Evolutionary conservation across 2,113 vertebrate species (phyloP).

Genomic region (Charadrius vociferus): DNA sequence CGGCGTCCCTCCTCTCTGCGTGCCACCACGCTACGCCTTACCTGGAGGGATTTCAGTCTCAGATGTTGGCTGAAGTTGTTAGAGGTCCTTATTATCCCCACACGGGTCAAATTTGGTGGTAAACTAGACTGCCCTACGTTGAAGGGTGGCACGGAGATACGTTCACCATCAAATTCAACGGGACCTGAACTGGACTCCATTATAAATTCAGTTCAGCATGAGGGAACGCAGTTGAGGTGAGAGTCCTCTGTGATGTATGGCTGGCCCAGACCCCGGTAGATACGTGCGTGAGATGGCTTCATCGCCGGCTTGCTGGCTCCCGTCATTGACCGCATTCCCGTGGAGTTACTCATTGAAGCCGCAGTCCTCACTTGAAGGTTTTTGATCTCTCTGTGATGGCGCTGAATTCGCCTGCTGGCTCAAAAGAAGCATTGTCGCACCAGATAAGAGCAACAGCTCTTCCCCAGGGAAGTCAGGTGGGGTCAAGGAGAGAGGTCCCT

Average conservation of each 20-base stretch:
- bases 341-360: neutral
- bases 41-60: neutral
- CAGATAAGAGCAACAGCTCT: neutral
- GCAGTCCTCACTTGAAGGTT: neutral
- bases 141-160: too few species aligned
- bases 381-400: neutral
- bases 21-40: fast-evolving
- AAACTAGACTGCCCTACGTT: neutral
- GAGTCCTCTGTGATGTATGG: neutral
- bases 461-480: neutral
- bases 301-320: neutral
- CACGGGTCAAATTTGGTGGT: neutral
- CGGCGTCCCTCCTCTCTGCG: neutral
- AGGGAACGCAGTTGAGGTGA: neutral
- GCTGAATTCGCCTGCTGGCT: neutral
- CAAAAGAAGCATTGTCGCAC: neutral
- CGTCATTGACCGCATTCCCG: neutral
- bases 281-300: neutral
- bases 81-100: too few species aligned
- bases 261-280: neutral
- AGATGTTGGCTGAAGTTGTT: neutral
- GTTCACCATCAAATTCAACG: neutral
- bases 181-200: neutral
- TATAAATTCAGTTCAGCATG: neutral
- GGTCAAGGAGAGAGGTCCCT: neutral